Evolutionary conservation across 2,888 invertebrate genomes (phyloP).

Genomic region (Mythimna impura): DNA sequence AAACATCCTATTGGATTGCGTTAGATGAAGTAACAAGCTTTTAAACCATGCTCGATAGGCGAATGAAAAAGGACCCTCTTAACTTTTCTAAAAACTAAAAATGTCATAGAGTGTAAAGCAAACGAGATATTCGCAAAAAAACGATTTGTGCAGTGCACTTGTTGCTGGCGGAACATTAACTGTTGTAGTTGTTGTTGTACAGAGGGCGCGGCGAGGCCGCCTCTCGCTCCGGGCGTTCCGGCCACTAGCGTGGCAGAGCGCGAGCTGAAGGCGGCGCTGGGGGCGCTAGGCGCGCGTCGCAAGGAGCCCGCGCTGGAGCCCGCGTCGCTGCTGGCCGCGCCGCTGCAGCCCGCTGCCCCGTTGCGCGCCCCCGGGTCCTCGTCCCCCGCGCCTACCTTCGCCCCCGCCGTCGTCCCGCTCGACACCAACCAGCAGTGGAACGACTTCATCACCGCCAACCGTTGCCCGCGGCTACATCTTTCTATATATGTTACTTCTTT

Average conservation of each 20-base stretch:
- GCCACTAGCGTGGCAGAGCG: slow-evolving; percentile 77
- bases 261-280: slow-evolving; percentile 76
- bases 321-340: slow-evolving; percentile 20
- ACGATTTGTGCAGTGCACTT: no score
- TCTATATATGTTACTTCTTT: slow-evolving; percentile 71
- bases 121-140: no score
- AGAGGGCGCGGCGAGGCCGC: slow-evolving; percentile 26
- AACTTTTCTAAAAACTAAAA: no score
- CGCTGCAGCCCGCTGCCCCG: neutral
- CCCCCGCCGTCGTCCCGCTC: slow-evolving; percentile 70
- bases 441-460: slow-evolving; percentile 72
- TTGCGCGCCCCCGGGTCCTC: neutral
- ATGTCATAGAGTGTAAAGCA: no score
- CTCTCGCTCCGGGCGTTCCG: slow-evolving; percentile 32
- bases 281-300: slow-evolving; percentile 70
- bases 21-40: no score
- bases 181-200: slow-evolving; percentile 23
- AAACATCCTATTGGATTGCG: no score
- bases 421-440: slow-evolving; percentile 75
- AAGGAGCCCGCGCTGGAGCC: slow-evolving; percentile 61
- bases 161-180: neutral
- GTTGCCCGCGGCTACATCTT: slow-evolving; percentile 56
- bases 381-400: slow-evolving; percentile 61
- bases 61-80: no score
- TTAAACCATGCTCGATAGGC: no score